phyloP scores from a whole-genome alignment of 23 tunicate genomes.

The Halocynthia aurantium region DNA sequence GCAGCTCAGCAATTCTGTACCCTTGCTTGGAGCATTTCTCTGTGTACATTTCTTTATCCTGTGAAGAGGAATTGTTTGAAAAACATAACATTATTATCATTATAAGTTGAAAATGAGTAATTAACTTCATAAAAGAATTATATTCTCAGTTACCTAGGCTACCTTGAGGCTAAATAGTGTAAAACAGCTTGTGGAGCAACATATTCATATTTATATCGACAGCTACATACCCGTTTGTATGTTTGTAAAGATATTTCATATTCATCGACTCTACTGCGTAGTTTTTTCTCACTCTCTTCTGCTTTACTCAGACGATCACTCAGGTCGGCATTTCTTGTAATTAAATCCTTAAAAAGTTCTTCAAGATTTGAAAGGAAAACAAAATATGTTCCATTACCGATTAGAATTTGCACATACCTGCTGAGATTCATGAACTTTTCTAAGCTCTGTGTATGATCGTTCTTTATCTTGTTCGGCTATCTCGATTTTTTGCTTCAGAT shows the following conservation, averaged over 20 bases:
- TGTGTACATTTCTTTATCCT: conserved; percentile 59
- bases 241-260: conserved; percentile 14
- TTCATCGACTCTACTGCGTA: conserved; percentile 14
- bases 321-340: conserved; percentile 71
- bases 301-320: conserved; percentile 36
- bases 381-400: too few relatives aligned
- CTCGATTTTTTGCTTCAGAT: conserved; percentile 57
- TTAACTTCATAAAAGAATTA: too few relatives aligned
- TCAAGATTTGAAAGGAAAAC: too few relatives aligned
- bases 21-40: conserved; percentile 39
- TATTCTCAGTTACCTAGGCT: too few relatives aligned
- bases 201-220: background rate
- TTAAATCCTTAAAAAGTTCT: conserved; percentile 32
- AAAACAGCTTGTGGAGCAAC: background rate
- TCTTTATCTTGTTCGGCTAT: conserved; percentile 70
- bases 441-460: conserved; percentile 44
- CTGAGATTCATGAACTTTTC: conserved; percentile 53
- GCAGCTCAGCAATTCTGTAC: conserved; percentile 43
- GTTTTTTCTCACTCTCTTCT: conserved; percentile 8
- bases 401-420: conserved; percentile 23
- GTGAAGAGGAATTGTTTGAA: background rate
- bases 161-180: too few relatives aligned
- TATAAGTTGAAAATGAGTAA: too few relatives aligned
- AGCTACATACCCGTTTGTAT: conserved; percentile 6
- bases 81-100: background rate